Evolutionary conservation across 2,888 invertebrate species (phyloP).

Genomic region (Tipula lateralis): DNA sequence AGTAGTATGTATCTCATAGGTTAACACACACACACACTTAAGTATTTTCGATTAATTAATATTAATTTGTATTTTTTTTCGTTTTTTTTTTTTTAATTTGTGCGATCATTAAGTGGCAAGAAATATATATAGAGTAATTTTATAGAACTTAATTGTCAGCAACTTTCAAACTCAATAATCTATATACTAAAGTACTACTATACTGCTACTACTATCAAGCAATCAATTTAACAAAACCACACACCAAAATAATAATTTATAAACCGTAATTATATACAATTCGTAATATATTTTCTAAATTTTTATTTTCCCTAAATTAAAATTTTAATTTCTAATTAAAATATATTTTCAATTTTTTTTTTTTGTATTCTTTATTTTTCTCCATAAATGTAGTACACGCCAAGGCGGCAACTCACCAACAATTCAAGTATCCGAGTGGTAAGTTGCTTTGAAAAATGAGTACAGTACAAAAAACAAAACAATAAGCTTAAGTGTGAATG

Average conservation of each 20-base stretch:
- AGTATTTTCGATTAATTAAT: neutral
- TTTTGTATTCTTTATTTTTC: neutral
- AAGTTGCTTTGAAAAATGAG: neutral
- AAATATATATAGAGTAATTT: neutral
- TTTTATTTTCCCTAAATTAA: neutral
- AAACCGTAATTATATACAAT: slow-evolving; percentile 9
- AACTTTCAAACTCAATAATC: neutral
- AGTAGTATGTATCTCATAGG: neutral
- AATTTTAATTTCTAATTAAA: neutral
- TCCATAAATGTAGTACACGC: neutral
- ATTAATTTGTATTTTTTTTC: neutral
- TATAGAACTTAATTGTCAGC: neutral
- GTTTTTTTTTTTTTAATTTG: neutral
- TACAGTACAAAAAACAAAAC: neutral
- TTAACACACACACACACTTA: neutral
- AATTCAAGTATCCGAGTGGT: slow-evolving; percentile 11
- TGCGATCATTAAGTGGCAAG: neutral
- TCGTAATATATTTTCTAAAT: slow-evolving; percentile 19
- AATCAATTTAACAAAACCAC: neutral
- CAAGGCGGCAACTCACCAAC: slow-evolving; percentile 6
- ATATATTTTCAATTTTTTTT: neutral
- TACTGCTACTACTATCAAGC: neutral
- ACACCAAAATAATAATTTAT: slow-evolving; percentile 1
- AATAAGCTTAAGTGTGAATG: neutral
- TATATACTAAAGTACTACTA: neutral